Percentiles rank a stretch among this genome's conserved stretches.
These are phyloP conservation scores for Gymnorhina tibicen DNA, from an alignment of 2,113 vertebrate species.

Conservation along the genomic window DNA sequence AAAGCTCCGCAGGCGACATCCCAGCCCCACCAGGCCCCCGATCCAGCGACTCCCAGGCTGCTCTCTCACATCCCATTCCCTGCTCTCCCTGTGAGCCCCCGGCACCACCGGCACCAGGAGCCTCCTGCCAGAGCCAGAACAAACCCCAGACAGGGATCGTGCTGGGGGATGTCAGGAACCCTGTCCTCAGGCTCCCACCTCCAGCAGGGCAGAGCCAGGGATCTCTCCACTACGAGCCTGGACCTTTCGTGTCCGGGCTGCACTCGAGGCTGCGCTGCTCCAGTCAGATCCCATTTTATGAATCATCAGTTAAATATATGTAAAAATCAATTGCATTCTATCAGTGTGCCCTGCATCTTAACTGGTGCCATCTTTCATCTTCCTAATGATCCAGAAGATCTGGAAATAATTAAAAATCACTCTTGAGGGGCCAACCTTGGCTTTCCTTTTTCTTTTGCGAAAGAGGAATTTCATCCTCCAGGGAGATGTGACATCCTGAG, in stretches of 20 bases:
- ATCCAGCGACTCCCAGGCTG: fast-evolving
- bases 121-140: not conserved
- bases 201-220: not conserved
- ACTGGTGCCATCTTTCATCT: conserved; percentile 63
- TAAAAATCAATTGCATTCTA: conserved; percentile 71
- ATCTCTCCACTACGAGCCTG: not conserved
- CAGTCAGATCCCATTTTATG: conserved; percentile 54
- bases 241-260: not conserved
- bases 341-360: conserved; percentile 55
- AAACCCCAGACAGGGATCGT: not conserved
- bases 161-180: not conserved
- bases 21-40: not conserved
- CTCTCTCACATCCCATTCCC: not conserved
- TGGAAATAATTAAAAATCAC: conserved; percentile 76
- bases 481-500: not conserved
- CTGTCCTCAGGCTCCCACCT: not conserved
- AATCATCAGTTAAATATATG: conserved; percentile 66
- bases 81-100: not conserved
- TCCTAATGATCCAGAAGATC: conserved; percentile 71
- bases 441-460: not conserved
- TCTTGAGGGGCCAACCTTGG: conserved; percentile 62
- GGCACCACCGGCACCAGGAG: not conserved
- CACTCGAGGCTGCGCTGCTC: conserved; percentile 39
- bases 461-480: not conserved
- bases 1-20: not conserved